Conservation (phyloP, 2,113 vertebrate genomes). For the Galbula dea region DNA sequence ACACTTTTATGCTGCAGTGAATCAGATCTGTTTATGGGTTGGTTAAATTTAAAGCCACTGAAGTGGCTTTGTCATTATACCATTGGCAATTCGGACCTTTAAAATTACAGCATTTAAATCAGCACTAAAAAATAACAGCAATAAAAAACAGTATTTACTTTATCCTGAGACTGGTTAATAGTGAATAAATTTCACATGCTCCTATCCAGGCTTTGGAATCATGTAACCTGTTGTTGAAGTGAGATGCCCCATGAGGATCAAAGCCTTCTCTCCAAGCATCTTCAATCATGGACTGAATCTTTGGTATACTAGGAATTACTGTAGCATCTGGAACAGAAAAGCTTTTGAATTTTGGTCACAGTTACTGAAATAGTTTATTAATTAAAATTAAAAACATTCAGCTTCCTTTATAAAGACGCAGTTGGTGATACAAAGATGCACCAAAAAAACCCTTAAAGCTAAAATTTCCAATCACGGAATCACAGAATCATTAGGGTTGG, state of each 20-base stretch:
- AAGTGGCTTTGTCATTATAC: background rate
- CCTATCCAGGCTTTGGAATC: constrained; percentile 94
- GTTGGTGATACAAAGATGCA: background rate
- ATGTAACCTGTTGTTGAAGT: constrained; percentile 82
- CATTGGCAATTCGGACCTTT: background rate
- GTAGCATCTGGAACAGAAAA: constrained; percentile 70
- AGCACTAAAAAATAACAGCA: background rate
- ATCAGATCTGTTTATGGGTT: background rate
- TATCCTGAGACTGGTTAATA: constrained; percentile 84
- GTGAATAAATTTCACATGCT: constrained; percentile 91
- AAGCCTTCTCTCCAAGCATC: constrained; percentile 89
- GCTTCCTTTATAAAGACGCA: background rate
- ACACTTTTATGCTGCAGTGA: background rate
- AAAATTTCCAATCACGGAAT: background rate
- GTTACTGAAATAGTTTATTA: background rate
- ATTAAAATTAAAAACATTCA: background rate
- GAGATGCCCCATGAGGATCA: constrained; percentile 90
- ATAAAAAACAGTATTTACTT: constrained; percentile 74
- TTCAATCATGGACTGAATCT: constrained; percentile 89
- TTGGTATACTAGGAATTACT: constrained; percentile 85
- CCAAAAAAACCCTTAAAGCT: background rate
- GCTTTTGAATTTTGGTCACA: background rate
- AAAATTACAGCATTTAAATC: background rate
- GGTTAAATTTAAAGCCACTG: background rate
- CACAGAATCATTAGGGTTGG: no score